Base-by-base conservation (phyloP, 2,113 vertebrate species). In the Chrysemys picta region DNA sequence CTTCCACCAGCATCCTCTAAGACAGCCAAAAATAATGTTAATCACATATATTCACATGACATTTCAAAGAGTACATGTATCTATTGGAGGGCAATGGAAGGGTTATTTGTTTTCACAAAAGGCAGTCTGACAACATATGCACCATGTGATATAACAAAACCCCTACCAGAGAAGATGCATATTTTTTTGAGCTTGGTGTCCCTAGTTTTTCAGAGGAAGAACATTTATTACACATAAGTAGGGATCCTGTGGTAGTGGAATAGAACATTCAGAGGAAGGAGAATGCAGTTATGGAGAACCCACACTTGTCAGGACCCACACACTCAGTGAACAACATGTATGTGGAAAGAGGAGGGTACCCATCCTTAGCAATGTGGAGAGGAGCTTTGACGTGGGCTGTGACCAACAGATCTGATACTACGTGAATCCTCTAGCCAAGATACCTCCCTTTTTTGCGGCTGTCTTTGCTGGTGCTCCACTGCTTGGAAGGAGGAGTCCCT, bases 241-340 rank as follows among this genome's bases (percentile, higher is more conserved):
- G n/a, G 19, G 10, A 24, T 22, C 38, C n/a, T 35, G 91, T 49
- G 0, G 2, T 5, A 52, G 62, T 45, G 91, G 57, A 85, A 79
- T 8, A 91, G 8, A 72, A 14, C 62, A 38, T 19, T 72, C 87
- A 89, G 31, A 10, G 50, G 62, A 84, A 75, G 9, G 7, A 2
- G 81, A 93, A 17, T 47, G 59, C 59, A 65, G 31, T 65, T 65
- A 84, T 49, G 65, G 27, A 85, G 81, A 16, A 3, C 81, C 69
- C 53, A n/a, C 16, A 57, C 0, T 75, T 76, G 50, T 19, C 42
- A 76, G 81, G 19, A 3, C 81, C 76, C 53, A n/a, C 16, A 57
- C 0, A 38, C 1, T 0, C 4, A 25, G 65, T 27, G 19, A 2
- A 1, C 29, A 29, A 10, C 0, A 10, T 1, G 5, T 52, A 85